phyloP scores from a whole-genome alignment of 1,140 invertebrate genomes.

The Chionoecetes opilio region DNA sequence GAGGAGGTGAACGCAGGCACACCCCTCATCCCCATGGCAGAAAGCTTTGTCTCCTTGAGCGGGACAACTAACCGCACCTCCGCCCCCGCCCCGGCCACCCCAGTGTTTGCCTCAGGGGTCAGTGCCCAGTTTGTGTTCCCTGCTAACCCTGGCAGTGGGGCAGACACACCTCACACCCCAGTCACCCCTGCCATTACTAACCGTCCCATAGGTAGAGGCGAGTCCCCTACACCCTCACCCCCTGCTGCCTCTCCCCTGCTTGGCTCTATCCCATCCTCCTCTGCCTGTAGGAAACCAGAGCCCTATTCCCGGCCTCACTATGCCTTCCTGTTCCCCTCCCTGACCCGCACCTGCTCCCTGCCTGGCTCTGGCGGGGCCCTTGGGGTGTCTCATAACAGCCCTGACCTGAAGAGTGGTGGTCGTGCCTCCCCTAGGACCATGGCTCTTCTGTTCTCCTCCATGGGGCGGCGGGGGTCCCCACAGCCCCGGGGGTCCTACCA shows the following conservation, averaged over 20 bases:
- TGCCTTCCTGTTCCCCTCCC: background rate
- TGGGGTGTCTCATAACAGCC: background rate
- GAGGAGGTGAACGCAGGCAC: slow-evolving; percentile 67
- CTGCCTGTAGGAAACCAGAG: background rate
- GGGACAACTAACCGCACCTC: slow-evolving; percentile 44
- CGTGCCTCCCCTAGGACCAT: background rate
- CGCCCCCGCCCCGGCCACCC: slow-evolving; percentile 52
- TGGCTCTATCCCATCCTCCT: background rate
- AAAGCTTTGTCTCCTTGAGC: slow-evolving; percentile 45
- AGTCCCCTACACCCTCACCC: background rate
- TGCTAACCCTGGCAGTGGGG: background rate
- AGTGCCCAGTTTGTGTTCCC: slow-evolving; percentile 78
- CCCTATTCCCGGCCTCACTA: background rate
- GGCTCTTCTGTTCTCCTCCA: background rate
- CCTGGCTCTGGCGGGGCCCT: background rate
- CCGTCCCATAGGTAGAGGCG: background rate
- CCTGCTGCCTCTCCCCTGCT: no score
- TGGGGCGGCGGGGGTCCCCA: background rate
- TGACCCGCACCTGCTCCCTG: background rate
- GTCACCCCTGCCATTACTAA: background rate
- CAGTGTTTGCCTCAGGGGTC: slow-evolving; percentile 81
- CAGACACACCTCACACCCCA: background rate
- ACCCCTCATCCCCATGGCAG: slow-evolving; percentile 69
- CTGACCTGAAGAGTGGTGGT: background rate
- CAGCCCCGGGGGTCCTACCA: background rate